A percentile compares a stretch with the other conserved stretches of the same genome.
Evolutionary conservation across 2,888 invertebrate genomes (phyloP).

Genomic region (Aethes cnicana): DNA sequence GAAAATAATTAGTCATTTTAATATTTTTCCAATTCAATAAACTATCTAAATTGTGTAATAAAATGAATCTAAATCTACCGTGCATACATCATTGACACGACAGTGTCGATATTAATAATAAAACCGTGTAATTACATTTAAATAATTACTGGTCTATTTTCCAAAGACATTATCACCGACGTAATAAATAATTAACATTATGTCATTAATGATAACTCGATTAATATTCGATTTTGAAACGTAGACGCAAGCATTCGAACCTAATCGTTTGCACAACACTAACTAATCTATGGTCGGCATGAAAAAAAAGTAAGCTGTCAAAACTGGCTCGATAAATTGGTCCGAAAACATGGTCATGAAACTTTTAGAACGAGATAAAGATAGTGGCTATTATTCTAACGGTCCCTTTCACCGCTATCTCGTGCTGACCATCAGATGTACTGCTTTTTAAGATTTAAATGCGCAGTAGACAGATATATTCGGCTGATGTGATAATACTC

Average conservation of each 20-base stretch:
- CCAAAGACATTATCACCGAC: constrained; percentile 21
- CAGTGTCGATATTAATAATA: constrained; percentile 16
- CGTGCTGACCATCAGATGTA: constrained; percentile 72
- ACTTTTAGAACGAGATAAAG: constrained; percentile 54
- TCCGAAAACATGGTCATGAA: constrained; percentile 46
- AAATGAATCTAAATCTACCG: no score
- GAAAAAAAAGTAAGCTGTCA: constrained; percentile 50
- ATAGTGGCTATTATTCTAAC: constrained; percentile 74
- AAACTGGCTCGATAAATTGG: constrained; percentile 53
- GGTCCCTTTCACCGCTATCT: constrained; percentile 81
- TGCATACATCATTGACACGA: constrained; percentile 13
- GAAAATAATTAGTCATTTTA: no score
- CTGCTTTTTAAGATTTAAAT: constrained; percentile 79
- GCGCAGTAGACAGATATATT: constrained; percentile 70
- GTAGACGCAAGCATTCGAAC: constrained; percentile 10
- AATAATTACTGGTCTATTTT: constrained; percentile 22
- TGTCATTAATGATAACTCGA: constrained; percentile 19
- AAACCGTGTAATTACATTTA: constrained; percentile 18
- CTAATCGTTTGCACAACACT: constrained; percentile 22
- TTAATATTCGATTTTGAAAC: constrained; percentile 20
- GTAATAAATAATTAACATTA: constrained; percentile 29
- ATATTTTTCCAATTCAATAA: no score
- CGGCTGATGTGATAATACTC: constrained; percentile 73
- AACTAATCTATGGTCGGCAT: constrained; percentile 11
- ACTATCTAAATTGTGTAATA: no score